Base-by-base conservation (phyloP, 2,888 invertebrate species). In the Diarsia mendica region DNA sequence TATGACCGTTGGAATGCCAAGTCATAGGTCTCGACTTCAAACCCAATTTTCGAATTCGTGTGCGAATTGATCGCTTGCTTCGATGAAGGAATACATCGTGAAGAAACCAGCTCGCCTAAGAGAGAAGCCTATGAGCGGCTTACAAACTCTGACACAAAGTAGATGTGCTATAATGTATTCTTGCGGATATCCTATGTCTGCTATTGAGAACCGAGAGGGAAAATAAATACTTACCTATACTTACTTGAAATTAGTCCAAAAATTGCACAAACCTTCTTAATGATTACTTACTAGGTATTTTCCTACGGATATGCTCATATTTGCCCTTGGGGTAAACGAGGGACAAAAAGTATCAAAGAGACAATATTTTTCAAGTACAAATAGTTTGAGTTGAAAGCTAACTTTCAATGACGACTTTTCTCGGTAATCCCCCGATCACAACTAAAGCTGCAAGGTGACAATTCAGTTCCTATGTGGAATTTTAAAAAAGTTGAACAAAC, bases 401-500 rank as follows among this genome's bases (percentile, higher is more conserved):
- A 9, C 39, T 46, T 51, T 67, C 10, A 11, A 60, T 60, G 0
- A 11, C 18, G 46, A 8, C 15, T 23, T 66, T 39, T 51, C 68
- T 9, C 68, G 69, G 79, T 48, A 61, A 15, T 77, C 11, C 58
- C 75, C 69, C 3, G n/a, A 18, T 53, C 20, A 23, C 46, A 48
- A 20, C 23, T 39, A 18, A 0, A 46, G 2, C 0, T 2, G 49
- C 44, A 77, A 67, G 23, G 53, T 69, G 44, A 53, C 33, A 20
- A 51, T 23, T 70, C 48, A 61, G 6, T 48, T 3, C 13, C 13
- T 10, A 49, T 18, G 6, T 44, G 15, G 63, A 78, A 73, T 67
- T 73, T 55, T 2, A 46, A 63, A 78, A 78, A 78, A 63, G 73
- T 73, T 80, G 74, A 58, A 51, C 23, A 51, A 55, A 46, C 23